Evolutionary conservation across 2,113 vertebrate species (phyloP), one percentile per base, ranked within the genome.

Genomic region (Euleptes europaea): DNA sequence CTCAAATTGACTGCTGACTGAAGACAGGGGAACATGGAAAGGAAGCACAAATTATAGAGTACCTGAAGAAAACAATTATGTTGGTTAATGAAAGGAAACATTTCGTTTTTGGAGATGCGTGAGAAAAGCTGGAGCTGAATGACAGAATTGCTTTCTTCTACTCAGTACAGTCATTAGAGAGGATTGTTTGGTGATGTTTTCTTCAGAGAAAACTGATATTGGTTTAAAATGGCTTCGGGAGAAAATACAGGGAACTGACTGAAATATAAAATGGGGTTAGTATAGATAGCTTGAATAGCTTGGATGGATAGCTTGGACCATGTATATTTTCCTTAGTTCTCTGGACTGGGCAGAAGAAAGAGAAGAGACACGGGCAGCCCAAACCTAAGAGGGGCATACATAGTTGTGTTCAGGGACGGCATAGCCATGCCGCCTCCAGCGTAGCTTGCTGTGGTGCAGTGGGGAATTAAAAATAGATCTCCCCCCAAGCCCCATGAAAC

Each of bases 201-300:
- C 84, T 15, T 54, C 17, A 60, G 57, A 78, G n/a, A 72, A 77
- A 88, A 89, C 40, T 69, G 35, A 9, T 26, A 69, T 28, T 66
- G 69, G 5, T 80, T 88, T 89, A 71, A 86, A 89, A 69, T 67
- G 15, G 47, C 23, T 63, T 57, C n/a, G 80, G 26, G 71, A 80
- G n/a, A 49, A 83, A 70, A 73, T 44, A 54, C 28, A 3, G 35
- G 2, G 19, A 54, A 14, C n/a, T 65, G 28, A 72, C 63, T 83
- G 33, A 63, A 80, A 47, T 0, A 0, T 11, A 38, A 2, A 0
- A 74, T 49, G 72, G 0, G 0, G 49, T 42, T 38, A 82, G 79
- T 75, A 60, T 19, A 5, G 9, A 9, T 44, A 44, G 44, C 9
- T n/a, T n/a, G n/a, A 77, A 86, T 44, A 84, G 38, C n/a, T n/a